Percentiles rank a stretch among this genome's conserved stretches.
Evolutionary conservation across 2,888 invertebrate species (phyloP).

Genomic region (Carpatolechia fugitivella): DNA sequence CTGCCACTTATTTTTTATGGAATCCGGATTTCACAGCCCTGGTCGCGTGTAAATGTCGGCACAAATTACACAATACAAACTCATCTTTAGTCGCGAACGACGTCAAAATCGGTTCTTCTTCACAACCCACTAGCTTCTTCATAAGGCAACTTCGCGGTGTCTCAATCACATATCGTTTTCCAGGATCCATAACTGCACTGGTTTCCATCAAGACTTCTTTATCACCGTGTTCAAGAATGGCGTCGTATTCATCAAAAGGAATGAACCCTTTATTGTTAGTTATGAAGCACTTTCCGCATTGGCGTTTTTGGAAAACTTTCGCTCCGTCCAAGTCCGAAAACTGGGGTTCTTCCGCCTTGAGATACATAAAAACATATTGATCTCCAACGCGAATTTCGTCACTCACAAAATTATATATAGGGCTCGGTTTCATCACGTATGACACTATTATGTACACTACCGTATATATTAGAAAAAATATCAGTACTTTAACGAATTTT

Average conservation of each 20-base stretch:
- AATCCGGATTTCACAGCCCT: slow-evolving; percentile 2
- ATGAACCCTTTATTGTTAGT: slow-evolving; percentile 56
- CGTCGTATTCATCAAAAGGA: slow-evolving; percentile 52
- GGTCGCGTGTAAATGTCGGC: slow-evolving; percentile 25
- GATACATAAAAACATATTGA: slow-evolving; percentile 46
- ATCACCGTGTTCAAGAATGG: slow-evolving; percentile 35
- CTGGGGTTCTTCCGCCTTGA: slow-evolving; percentile 38
- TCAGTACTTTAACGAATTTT: slow-evolving; percentile 42
- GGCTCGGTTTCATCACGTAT: slow-evolving; percentile 33
- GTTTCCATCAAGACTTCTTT: slow-evolving; percentile 29
- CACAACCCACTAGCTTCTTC: slow-evolving; percentile 40
- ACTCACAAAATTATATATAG: slow-evolving; percentile 39
- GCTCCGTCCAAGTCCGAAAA: slow-evolving; percentile 47
- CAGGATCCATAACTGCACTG: slow-evolving; percentile 39
- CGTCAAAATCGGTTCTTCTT: slow-evolving; percentile 39
- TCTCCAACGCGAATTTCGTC: slow-evolving; percentile 45
- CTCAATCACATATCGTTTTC: slow-evolving; percentile 42
- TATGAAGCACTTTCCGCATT: slow-evolving; percentile 49
- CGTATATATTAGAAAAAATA: slow-evolving; percentile 40
- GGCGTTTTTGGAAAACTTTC: slow-evolving; percentile 37
- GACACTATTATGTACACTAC: slow-evolving; percentile 39
- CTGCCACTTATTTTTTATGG: too few species aligned
- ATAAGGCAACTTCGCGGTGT: slow-evolving; percentile 36
- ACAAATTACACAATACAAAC: slow-evolving; percentile 39
- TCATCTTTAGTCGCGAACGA: slow-evolving; percentile 33